Evolutionary conservation across 2,888 invertebrate species (phyloP).

Genomic region (Cecidostiba fungosa): DNA sequence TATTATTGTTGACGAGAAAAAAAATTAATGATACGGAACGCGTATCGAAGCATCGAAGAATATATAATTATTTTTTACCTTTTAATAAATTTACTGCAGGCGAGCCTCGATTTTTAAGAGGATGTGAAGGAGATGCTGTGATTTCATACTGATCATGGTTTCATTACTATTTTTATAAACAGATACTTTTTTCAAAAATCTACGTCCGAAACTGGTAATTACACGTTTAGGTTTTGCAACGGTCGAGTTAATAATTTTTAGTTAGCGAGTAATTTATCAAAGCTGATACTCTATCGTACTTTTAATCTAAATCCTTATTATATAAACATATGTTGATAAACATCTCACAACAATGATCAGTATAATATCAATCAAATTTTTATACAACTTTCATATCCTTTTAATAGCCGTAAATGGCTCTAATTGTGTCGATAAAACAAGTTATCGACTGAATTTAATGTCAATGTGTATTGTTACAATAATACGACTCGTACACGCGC

Average conservation of each 20-base stretch:
- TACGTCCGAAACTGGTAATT: neutral
- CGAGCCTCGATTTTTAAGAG: slow-evolving; percentile 29
- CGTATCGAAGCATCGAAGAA: slow-evolving; percentile 36
- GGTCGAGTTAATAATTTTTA: neutral
- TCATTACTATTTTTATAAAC: neutral
- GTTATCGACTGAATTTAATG: slow-evolving; percentile 37
- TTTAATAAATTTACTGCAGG: slow-evolving; percentile 34
- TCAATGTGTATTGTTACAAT: slow-evolving; percentile 33
- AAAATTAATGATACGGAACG: slow-evolving; percentile 28
- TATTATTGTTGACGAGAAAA: slow-evolving; percentile 49
- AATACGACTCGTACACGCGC: slow-evolving; percentile 8
- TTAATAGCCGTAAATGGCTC: neutral
- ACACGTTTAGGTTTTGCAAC: neutral
- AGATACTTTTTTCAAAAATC: neutral
- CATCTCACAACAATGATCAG: slow-evolving; percentile 5
- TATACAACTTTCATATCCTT: slow-evolving; percentile 38
- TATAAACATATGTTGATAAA: neutral
- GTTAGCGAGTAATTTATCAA: neutral
- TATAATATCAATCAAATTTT: slow-evolving; percentile 24
- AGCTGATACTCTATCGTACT: neutral
- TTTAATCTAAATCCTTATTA: neutral
- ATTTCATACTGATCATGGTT: slow-evolving; percentile 24
- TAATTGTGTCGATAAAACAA: neutral
- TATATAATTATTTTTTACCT: slow-evolving; percentile 52
- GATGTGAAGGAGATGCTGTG: slow-evolving; percentile 16